Evolutionary conservation across 2,888 invertebrate genomes (phyloP), one percentile per base, ranked within the genome.

Genomic region (Leucozona laternaria): DNA sequence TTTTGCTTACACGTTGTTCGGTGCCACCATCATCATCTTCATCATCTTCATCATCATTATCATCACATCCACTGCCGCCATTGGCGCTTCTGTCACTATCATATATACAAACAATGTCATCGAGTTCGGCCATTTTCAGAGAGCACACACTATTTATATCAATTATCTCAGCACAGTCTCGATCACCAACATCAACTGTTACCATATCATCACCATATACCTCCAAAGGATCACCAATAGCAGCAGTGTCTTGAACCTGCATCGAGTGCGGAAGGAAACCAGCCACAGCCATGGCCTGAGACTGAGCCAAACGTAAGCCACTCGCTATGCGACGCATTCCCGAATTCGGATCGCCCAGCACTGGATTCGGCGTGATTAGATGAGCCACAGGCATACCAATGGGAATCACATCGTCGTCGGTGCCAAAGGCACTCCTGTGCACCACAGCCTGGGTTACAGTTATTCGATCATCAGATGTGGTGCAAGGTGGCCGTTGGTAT

Each of bases 241-340:
- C 55, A 62, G 48, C 50, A 72, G 40, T 20, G 0, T 22, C 11
- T 31, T 45, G 64, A 58, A 76, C 37, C 55, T 87, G 79, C 43
- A 88, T 77, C 5, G 80, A 77, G 58, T 94, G 93, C 68, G 94
- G 94, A 90, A 95, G 92, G 91, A 95, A 94, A 88, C 95, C 95
- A 87, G 95, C 95, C 86, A 95, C 94, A 85, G 95, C 95, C 94
- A 96, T 95, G 80, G 95, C 95, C 93, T 95, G 95, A 73, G 94
- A 94, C 92, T 96, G 95, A 88, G 95, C 95, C 89, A 96, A 93
- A 91, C 95, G 95, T 88, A 96, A 93, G 79, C 96, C 96, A 90
- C 95, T 95, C 84, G 95, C 95, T 89, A 96, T 94, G 90, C 93
- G 95, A 91, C 93, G 94, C 91, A 89, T 75, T 1, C 66, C 37